Base-by-base conservation (phyloP, 2,888 invertebrate species). In the Elysia crispata region DNA sequence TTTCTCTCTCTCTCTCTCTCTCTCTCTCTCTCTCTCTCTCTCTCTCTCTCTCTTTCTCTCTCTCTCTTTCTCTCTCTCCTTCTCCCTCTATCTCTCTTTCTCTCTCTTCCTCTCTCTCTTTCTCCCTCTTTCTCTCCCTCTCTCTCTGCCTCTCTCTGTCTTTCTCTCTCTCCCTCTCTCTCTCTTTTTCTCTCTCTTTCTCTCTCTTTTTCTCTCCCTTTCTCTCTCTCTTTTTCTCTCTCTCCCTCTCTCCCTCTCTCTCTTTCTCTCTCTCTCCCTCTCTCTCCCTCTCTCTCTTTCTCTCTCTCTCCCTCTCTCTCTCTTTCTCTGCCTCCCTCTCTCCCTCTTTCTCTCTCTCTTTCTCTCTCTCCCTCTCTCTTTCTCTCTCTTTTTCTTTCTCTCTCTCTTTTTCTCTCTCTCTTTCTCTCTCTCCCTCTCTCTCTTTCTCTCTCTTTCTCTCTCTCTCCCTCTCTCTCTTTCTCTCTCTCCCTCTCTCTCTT, bases 111-210 rank as follows among this genome's bases (percentile, higher is more conserved):
- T 41, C 41, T 41, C 41, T 41, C 41, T 41, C 41, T 73, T 1
- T 50, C 25, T 57, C 1, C 50, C 31, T 49, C 73, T 23, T 5
- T 73, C 41, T 1, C 72, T 72, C 28, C 28, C 25, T 50, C 73
- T 73, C 30, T 72, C n/a, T 41, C 5, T 31, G 13, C 1, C 70
- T 70, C 13, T 18, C 28, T 66, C 30, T 66, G 3, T 23, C 25
- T 41, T 11, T 41, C 41, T 41, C 41, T 70, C 33, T 30, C 33
- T 70, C 70, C 15, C n/a, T 33, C 70, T 70, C 70, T n/a, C 30
- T 30, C 33, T 31, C 33, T 70, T 33, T 20, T 1, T 33, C 70
- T 70, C 41, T 41, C 41, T 41, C 41, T 41, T 11, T 41, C 41
- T 41, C 41, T 41, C 3, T 41, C 41, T 41, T 11, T 41, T 11